Percentiles rank a stretch among this genome's conserved stretches.
Evolutionary conservation across 2,797 vertebrate species (phyloP).

Genomic region (Cephalopachus bancanus): DNA sequence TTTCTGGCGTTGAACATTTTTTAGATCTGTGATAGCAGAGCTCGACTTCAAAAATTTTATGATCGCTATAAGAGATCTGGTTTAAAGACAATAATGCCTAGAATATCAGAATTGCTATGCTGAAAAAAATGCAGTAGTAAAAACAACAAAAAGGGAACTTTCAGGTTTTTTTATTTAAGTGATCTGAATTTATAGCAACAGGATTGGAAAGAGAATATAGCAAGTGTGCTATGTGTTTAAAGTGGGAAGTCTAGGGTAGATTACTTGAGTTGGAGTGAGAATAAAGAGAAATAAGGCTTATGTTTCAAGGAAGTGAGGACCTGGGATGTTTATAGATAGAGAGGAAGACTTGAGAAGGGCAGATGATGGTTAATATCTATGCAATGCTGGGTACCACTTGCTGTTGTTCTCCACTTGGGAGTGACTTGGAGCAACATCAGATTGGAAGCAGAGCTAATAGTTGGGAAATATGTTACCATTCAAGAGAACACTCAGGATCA

Average conservation of each 20-base stretch:
- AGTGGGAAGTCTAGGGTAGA: not conserved
- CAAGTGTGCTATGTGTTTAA: not conserved
- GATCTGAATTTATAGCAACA: not conserved
- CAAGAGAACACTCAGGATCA: too few species aligned
- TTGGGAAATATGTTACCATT: not conserved
- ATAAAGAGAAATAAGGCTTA: not conserved
- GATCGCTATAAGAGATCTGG: not conserved
- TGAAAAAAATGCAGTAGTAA: not conserved
- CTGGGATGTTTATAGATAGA: not conserved
- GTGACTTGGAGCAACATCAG: not conserved
- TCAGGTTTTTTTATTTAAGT: not conserved
- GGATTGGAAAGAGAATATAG: slow-evolving; percentile 7
- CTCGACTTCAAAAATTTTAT: not conserved
- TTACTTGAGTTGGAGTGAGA: not conserved
- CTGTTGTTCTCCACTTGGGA: not conserved
- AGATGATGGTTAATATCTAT: not conserved
- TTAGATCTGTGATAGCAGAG: slow-evolving; percentile 8
- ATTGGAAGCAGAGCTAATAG: not conserved
- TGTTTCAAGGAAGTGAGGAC: not conserved
- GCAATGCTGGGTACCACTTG: not conserved
- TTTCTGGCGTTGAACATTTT: slow-evolving; percentile 53
- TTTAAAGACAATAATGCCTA: not conserved
- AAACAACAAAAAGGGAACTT: not conserved
- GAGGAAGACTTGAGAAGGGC: not conserved
- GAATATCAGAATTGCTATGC: not conserved